Evolutionary conservation across 2,888 invertebrate species (phyloP), one percentile per base, ranked within the genome.

Genomic region (Lydus trimaculatus): DNA sequence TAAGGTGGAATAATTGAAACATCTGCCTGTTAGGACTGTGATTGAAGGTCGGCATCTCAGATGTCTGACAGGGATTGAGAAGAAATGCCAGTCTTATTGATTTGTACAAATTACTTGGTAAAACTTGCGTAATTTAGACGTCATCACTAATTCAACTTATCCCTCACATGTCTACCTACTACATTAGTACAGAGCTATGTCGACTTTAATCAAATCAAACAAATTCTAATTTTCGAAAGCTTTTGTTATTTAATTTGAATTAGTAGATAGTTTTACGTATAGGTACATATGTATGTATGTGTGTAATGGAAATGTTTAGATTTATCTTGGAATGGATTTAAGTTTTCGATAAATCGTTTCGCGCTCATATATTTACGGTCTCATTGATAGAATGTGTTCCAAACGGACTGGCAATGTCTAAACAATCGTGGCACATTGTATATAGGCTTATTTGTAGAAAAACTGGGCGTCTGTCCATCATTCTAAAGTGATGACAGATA

Each of bases 61-160:
- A 60, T 52, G 62, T 60, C 66, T 73, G 82, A 80, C 81, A 75
- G 72, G 80, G 81, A 82, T 80, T 78, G 79, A 81, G 79, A 78
- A 78, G 80, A 79, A 78, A 77, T 78, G 76, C 75, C 73, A 77
- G 77, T 76, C 78, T 76, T 78, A 66, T 74, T 81, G 82, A 82
- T 80, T 77, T 77, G 81, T 79, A 81, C 80, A 82, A 82, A 82
- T 82, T 79, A 79, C 78, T 77, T 73, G 75, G 74, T 74, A 74
- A 77, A 74, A 74, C 77, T 80, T 76, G 76, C 79, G 76, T 79
- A 80, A 80, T 78, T 76, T 73, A 75, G 75, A 75, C 72, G 72
- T 75, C 74, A 69, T 74, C 72, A 68, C 71, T 73, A 71, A 74
- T 72, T 74, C 71, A n/a, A 43, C 43, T 61, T 67, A 64, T 71